Conservation (phyloP, 30 jellyfish, hydroid and myxozoan species). For the Mastigias papua region DNA sequence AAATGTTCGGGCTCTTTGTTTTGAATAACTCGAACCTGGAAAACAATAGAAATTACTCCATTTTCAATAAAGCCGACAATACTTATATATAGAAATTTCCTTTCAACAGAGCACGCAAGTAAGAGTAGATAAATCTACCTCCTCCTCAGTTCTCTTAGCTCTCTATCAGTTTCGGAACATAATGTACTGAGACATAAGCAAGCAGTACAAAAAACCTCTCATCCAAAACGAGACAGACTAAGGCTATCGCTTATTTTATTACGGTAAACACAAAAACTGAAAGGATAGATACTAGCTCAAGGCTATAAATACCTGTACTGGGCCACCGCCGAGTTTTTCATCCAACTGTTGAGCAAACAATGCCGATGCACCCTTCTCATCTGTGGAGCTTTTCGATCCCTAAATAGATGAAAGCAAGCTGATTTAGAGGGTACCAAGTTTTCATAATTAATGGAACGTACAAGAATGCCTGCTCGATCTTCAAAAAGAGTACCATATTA, state of each 20-base stretch:
- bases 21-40: constrained; percentile 94
- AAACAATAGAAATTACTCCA: background rate
- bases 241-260: no score
- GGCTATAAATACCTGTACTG: constrained; percentile 80
- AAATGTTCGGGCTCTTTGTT: constrained; percentile 97
- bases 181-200: no score
- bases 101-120: background rate
- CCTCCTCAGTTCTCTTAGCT: no score
- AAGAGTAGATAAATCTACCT: no score
- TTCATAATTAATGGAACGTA: no score
- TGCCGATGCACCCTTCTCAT: constrained; percentile 96
- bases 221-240: no score
- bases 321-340: constrained; percentile 95
- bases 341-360: constrained; percentile 93
- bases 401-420: background rate
- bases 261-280: background rate
- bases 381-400: constrained; percentile 91
- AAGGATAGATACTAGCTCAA: no score
- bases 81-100: background rate
- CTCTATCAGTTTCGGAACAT: background rate
- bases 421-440: no score
- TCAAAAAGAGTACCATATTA: no score
- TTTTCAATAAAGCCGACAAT: no score
- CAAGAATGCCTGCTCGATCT: no score
- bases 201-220: no score